Evolutionary conservation across 1,140 invertebrate genomes (phyloP).

Genomic region (Ridgeia piscesae): DNA sequence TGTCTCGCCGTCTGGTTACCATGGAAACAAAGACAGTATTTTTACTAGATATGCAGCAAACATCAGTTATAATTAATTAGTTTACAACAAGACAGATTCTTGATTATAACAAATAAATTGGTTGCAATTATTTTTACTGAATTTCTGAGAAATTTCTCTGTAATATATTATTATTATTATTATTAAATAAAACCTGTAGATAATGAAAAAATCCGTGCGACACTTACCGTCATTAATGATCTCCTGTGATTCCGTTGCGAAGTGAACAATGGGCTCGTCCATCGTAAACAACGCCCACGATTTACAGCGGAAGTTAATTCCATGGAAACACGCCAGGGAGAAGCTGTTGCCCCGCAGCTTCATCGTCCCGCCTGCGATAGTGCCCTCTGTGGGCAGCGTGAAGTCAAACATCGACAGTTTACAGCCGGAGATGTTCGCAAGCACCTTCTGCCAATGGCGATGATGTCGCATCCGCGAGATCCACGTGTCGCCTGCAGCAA

Average conservation of each 20-base stretch:
- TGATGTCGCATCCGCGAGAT: constrained; percentile 74
- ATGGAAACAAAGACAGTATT: not conserved
- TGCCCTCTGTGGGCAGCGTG: constrained; percentile 71
- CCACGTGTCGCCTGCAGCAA: not conserved
- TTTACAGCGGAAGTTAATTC: constrained; percentile 90
- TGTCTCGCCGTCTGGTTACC: not conserved
- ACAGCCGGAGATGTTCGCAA: constrained; percentile 71
- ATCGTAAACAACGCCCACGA: constrained; percentile 95
- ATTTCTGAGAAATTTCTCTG: too few species aligned
- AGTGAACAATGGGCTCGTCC: constrained; percentile 90
- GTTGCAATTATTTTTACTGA: too few species aligned
- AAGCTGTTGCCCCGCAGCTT: constrained; percentile 85
- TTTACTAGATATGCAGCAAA: too few species aligned
- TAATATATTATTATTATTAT: too few species aligned
- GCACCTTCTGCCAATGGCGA: constrained; percentile 81
- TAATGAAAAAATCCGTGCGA: not conserved
- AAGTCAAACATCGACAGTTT: constrained; percentile 73
- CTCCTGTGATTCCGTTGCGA: constrained; percentile 77
- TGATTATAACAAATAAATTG: too few species aligned
- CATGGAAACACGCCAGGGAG: constrained; percentile 94
- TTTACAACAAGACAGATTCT: too few species aligned
- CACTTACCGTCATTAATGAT: constrained; percentile 46
- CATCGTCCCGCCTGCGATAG: constrained; percentile 78
- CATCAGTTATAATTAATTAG: too few species aligned
- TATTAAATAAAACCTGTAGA: too few species aligned